These are phyloP conservation scores for Coptodon bakossiorum DNA, from an alignment of 2,113 vertebrate species.

Conservation along the genomic window DNA sequence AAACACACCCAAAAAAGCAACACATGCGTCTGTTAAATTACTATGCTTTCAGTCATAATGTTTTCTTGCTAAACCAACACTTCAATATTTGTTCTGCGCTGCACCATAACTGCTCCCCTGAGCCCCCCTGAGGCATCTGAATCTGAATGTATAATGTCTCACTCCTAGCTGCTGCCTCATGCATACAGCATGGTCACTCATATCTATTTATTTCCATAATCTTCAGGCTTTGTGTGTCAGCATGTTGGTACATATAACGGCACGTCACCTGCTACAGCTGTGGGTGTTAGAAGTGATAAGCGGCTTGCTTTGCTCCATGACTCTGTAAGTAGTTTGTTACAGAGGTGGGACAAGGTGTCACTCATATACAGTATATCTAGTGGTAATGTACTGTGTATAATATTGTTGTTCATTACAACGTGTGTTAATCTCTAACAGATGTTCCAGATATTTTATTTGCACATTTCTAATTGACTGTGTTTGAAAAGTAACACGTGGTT, in stretches of 20 bases:
- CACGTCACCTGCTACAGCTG: constrained; percentile 5
- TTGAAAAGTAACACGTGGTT: background rate
- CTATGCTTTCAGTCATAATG: background rate
- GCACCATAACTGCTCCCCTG: constrained; percentile 26
- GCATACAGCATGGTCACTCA: constrained; percentile 22
- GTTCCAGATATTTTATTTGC: constrained; percentile 23
- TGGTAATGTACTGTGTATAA: background rate
- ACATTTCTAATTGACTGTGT: background rate
- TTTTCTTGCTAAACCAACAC: constrained; percentile 28
- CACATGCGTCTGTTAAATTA: background rate
- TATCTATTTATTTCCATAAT: constrained; percentile 45
- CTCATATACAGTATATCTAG: background rate
- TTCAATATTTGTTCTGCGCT: constrained; percentile 38
- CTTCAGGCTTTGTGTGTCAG: constrained; percentile 14
- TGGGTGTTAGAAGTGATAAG: background rate
- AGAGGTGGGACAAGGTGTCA: constrained; percentile 2
- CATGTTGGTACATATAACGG: constrained; percentile 16
- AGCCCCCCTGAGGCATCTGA: constrained; percentile 20
- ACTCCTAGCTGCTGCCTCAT: background rate
- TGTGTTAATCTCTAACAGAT: background rate
- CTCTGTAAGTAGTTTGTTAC: constrained; percentile 7
- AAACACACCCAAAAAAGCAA: background rate
- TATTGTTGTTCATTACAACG: background rate
- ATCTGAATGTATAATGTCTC: constrained; percentile 27
- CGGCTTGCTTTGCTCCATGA: background rate